Base-by-base conservation (phyloP, 1,140 invertebrate genomes). In the Drosophila sturtevanti region DNA sequence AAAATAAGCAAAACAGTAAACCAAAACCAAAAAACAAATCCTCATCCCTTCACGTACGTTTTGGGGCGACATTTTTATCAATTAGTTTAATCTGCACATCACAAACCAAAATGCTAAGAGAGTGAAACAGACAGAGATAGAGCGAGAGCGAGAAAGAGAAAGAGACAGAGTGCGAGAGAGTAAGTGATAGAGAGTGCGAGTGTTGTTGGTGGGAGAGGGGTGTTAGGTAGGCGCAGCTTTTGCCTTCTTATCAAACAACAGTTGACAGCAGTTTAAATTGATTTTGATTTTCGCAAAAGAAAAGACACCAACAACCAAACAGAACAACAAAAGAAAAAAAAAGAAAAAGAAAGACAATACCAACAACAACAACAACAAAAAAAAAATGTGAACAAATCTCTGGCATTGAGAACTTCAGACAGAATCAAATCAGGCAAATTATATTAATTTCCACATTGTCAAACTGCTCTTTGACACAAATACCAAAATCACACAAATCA, bases 361-460 rank as follows among this genome's bases (percentile, higher is more conserved):
- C 27, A 6, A 6, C 27, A 16, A 34, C 24, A 16, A 55, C 16
- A 63, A 35, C 70, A 66, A 68, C 63, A 72, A 48, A 16, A 48
- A 21, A 21, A 48, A 78, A 66, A 62, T 68, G 81, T 68, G 81
- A 81, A 87, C 75, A 85, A 81, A 86, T 86, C 81, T 81, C 78
- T 64, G 66, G 71, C 78, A 72, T 67, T 79, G 81, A 86, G 58
- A 75, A 70, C 82, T 82, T 81, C 79, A 87, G 82, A 79, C 82
- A 82, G 84, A 63, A 72, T 76, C 64, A 89, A 84, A 80, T 84
- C 84, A 89, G 84, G 79, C 84, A 87, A 87, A 87, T 87, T 87
- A 82, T 87, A 87, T 87, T 87, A 87, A 87, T 87, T 87, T 87
- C 79, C 79, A 87, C 84, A 87, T 87, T 87, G 82, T 89, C 84